Evolutionary conservation across 2,888 invertebrate genomes (phyloP).

Genomic region (Stomorhina lunata): DNA sequence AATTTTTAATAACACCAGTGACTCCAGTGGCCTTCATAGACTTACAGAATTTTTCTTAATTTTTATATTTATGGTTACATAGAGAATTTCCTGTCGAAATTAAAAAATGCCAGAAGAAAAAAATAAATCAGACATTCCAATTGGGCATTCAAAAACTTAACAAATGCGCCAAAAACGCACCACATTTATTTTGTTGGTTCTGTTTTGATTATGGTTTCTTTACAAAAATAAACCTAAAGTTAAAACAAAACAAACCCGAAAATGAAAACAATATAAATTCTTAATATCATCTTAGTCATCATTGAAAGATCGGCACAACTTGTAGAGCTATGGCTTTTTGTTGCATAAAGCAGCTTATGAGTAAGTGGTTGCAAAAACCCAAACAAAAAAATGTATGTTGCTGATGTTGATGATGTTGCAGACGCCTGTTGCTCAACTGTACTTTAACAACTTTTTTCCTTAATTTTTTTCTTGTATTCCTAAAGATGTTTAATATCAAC

Average conservation of each 20-base stretch:
- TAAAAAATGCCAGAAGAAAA: too few species aligned
- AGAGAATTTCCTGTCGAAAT: background rate
- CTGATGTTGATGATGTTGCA: slow-evolving; percentile 42
- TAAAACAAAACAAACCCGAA: background rate
- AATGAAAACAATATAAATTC: background rate
- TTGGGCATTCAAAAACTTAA: too few species aligned
- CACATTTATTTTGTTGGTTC: slow-evolving; percentile 9
- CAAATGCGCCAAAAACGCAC: too few species aligned
- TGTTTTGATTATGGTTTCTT: slow-evolving; percentile 38
- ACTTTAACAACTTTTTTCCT: slow-evolving; percentile 38
- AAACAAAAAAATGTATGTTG: slow-evolving; percentile 26
- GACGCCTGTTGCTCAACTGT: slow-evolving; percentile 65
- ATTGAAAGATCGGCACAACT: slow-evolving; percentile 10
- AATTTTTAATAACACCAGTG: too few species aligned
- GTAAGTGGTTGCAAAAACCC: background rate
- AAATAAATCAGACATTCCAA: too few species aligned
- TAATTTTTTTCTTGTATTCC: slow-evolving; percentile 10
- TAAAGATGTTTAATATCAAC: slow-evolving; percentile 34
- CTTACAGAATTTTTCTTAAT: background rate
- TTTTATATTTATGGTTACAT: too few species aligned
- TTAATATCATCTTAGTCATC: slow-evolving; percentile 6
- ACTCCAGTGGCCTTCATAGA: too few species aligned
- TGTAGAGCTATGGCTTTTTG: background rate
- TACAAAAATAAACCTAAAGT: slow-evolving; percentile 2
- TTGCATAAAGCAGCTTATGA: background rate